Percentiles rank a stretch among this genome's conserved stretches.
phyloP scores from a whole-genome alignment of 2,797 vertebrate species.

The Odontamblyopus lacepedii region DNA sequence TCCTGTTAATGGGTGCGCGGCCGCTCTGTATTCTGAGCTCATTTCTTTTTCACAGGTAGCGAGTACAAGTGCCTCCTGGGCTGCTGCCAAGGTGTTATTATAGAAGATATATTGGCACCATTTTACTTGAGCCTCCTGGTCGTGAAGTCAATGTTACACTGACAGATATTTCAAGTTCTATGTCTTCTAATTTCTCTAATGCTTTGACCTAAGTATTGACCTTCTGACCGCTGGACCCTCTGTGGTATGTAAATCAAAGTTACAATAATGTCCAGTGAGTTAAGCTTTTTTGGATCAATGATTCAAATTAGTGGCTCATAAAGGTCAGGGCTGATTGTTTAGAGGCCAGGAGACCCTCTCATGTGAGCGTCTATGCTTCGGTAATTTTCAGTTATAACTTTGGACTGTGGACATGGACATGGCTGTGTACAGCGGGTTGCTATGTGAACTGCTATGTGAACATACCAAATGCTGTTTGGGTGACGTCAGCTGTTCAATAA shows the following conservation, averaged over 20 bases:
- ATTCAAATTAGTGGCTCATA: constrained; percentile 19
- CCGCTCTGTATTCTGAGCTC: constrained; percentile 64
- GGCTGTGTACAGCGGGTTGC: too few species aligned
- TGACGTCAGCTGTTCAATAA: too few species aligned
- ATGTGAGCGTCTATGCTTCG: neutral
- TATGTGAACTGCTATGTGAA: too few species aligned
- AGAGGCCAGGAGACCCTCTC: neutral
- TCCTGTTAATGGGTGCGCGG: constrained; percentile 49
- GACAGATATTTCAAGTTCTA: constrained; percentile 36
- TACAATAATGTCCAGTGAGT: constrained; percentile 8
- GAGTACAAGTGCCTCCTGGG: constrained; percentile 47
- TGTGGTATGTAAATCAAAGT: constrained; percentile 15
- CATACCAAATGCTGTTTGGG: too few species aligned
- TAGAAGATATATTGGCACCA: constrained; percentile 38
- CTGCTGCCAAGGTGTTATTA: constrained; percentile 47
- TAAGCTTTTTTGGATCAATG: constrained; percentile 15
- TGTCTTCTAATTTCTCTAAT: constrained; percentile 26
- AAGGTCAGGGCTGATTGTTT: constrained; percentile 28
- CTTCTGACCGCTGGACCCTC: constrained; percentile 11
- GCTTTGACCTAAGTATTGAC: constrained; percentile 20
- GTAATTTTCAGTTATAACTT: neutral
- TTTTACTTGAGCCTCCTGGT: constrained; percentile 32
- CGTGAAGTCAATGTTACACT: constrained; percentile 49
- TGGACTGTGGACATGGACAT: too few species aligned
- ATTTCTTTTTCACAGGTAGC: constrained; percentile 60